A percentile compares a stretch with the other conserved stretches of the same genome.
Conservation (phyloP, 2,888 invertebrate species). For the Sthenelais limicola region DNA sequence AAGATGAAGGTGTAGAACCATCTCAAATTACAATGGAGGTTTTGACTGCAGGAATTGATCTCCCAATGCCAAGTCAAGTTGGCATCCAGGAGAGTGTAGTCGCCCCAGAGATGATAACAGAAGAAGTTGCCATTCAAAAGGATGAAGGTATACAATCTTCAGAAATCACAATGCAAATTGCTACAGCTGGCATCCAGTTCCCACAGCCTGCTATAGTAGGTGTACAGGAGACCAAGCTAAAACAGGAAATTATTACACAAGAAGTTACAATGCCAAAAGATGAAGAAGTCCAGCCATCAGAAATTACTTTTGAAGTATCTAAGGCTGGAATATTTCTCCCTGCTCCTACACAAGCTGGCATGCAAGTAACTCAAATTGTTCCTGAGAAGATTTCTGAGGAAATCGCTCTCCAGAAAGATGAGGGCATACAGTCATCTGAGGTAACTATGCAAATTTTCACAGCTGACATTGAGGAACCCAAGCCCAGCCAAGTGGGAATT, state of each 20-base stretch:
- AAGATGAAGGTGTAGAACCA: constrained; percentile 38
- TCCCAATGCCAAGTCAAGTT: constrained; percentile 13
- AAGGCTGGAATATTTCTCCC: constrained; percentile 9
- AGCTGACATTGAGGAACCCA: constrained; percentile 20
- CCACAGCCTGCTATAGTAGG: constrained; percentile 5
- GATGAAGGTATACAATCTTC: constrained; percentile 26
- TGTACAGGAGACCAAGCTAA: constrained; percentile 22
- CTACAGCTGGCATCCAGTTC: constrained; percentile 24
- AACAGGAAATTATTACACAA: constrained; percentile 23
- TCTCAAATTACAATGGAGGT: constrained; percentile 37
- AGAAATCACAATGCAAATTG: constrained; percentile 33
- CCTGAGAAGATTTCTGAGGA: constrained; percentile 29
- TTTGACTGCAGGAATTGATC: constrained; percentile 39
- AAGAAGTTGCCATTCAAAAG: constrained; percentile 1
- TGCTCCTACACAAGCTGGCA: background rate
- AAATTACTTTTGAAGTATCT: constrained; percentile 32
- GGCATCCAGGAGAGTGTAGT: background rate
- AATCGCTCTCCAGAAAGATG: background rate
- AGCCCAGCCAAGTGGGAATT: constrained; percentile 14
- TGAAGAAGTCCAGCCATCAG: constrained; percentile 29
- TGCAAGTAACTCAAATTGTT: constrained; percentile 16
- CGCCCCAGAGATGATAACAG: constrained; percentile 28
- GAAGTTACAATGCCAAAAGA: constrained; percentile 10
- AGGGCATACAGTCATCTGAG: constrained; percentile 7
- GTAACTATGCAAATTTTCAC: constrained; percentile 25